These are phyloP conservation scores for Leptogaster cylindrica DNA, from an alignment of 2,888 invertebrate genomes.

Conservation along the genomic window DNA sequence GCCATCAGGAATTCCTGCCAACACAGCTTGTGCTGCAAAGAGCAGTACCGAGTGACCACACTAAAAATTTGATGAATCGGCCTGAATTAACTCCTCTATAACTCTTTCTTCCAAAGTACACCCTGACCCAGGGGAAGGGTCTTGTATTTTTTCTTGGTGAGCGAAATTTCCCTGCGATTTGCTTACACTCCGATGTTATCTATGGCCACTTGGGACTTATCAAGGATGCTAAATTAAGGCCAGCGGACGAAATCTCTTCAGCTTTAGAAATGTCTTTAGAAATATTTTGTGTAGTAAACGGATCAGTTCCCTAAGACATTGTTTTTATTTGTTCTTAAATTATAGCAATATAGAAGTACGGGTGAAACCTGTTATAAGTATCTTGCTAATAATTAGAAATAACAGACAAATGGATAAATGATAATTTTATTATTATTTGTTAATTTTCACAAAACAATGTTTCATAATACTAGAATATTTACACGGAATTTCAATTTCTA, in stretches of 20 bases:
- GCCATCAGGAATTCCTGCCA: no score
- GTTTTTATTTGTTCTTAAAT: conserved; percentile 25
- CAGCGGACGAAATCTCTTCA: conserved; percentile 20
- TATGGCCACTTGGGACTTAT: conserved; percentile 16
- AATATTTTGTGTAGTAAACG: conserved; percentile 27
- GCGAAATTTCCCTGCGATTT: conserved; percentile 18
- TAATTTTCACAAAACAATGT: no score
- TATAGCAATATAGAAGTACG: neutral
- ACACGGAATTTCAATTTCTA: no score
- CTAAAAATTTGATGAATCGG: conserved; percentile 15
- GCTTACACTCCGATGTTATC: conserved; percentile 36
- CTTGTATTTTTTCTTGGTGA: conserved; percentile 22
- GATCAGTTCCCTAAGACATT: conserved; percentile 13
- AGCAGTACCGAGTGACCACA: no score
- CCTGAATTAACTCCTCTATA: conserved; percentile 1
- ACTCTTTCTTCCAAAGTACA: neutral
- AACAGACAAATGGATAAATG: no score
- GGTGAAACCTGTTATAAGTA: conserved; percentile 1
- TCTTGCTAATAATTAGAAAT: neutral
- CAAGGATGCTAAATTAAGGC: conserved; percentile 27
- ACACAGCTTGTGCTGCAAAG: no score
- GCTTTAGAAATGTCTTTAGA: neutral
- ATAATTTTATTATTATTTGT: no score
- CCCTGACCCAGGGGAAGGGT: conserved; percentile 4
- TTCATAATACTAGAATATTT: no score